Evolutionary conservation across 2,113 vertebrate genomes (phyloP).

Genomic region (Oryzias melastigma): DNA sequence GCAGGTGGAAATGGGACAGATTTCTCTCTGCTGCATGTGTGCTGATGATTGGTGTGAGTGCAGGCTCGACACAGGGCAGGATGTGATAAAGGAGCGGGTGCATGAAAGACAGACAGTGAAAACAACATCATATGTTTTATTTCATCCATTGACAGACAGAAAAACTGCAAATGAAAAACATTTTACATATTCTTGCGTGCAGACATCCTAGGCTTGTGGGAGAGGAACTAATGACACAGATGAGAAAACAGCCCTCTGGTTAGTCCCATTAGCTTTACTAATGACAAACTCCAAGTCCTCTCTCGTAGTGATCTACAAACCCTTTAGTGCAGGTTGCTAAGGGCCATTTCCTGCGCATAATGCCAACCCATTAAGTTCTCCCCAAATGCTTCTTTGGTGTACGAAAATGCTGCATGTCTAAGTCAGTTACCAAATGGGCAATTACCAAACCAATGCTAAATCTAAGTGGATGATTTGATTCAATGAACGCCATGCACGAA

Average conservation of each 20-base stretch:
- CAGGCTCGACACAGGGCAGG: not conserved
- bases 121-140: slow-evolving; percentile 48
- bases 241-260: slow-evolving; percentile 50
- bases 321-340: slow-evolving; percentile 44
- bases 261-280: slow-evolving; percentile 54
- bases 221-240: slow-evolving; percentile 52
- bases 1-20: slow-evolving; percentile 37
- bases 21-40: slow-evolving; percentile 29
- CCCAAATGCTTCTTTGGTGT: slow-evolving; percentile 22
- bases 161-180: slow-evolving; percentile 9
- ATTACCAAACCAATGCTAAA: slow-evolving; percentile 26
- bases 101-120: slow-evolving; percentile 25
- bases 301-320: slow-evolving; percentile 31
- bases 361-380: slow-evolving; percentile 34
- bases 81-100: slow-evolving; percentile 33
- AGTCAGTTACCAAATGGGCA: slow-evolving; percentile 24
- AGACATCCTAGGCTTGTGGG: not conserved
- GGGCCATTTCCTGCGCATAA: slow-evolving; percentile 46
- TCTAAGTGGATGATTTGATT: slow-evolving; percentile 27
- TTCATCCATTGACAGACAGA: slow-evolving; percentile 31
- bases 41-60: slow-evolving; percentile 20
- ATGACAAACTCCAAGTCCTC: slow-evolving; percentile 53
- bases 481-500: slow-evolving; percentile 3
- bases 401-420: slow-evolving; percentile 34
- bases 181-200: too few species aligned